Percentiles rank a stretch among this genome's conserved stretches.
These are phyloP conservation scores for Epistrophe eligans DNA, from an alignment of 2,888 invertebrate genomes.

Conservation along the genomic window DNA sequence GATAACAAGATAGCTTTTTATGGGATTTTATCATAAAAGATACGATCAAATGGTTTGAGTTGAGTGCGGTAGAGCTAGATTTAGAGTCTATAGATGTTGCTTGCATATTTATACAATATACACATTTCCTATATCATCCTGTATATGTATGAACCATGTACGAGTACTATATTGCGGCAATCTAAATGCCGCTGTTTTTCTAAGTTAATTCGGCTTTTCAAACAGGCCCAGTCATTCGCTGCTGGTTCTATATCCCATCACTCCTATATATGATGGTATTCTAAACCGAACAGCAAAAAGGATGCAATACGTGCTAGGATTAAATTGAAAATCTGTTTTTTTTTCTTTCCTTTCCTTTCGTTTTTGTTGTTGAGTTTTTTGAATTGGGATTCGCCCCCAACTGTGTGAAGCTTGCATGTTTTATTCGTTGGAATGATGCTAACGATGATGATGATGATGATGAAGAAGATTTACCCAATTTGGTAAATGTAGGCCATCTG, in stretches of 20 bases:
- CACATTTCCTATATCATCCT: not conserved
- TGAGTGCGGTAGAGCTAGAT: slow-evolving; percentile 21
- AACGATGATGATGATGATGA: slow-evolving; percentile 43
- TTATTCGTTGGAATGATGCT: slow-evolving; percentile 24
- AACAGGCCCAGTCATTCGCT: slow-evolving; percentile 55
- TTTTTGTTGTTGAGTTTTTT: not conserved
- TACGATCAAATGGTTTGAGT: slow-evolving; percentile 70
- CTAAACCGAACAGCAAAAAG: slow-evolving; percentile 44
- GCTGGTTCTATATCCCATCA: slow-evolving; percentile 20
- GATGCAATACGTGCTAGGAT: slow-evolving; percentile 74
- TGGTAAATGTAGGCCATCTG: slow-evolving; percentile 70
- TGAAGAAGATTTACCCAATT: slow-evolving; percentile 71
- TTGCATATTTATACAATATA: too few species aligned
- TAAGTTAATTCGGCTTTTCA: slow-evolving; percentile 75
- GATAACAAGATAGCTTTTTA: slow-evolving; percentile 74
- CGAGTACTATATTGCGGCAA: slow-evolving; percentile 8
- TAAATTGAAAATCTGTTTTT: slow-evolving; percentile 71
- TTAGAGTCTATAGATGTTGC: slow-evolving; percentile 26
- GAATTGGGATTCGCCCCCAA: slow-evolving; percentile 17
- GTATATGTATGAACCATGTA: not conserved
- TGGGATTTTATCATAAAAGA: slow-evolving; percentile 62
- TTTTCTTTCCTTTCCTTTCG: not conserved
- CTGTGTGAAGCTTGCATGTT: slow-evolving; percentile 42
- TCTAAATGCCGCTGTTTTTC: slow-evolving; percentile 72
- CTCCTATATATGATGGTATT: slow-evolving; percentile 28